Evolutionary conservation across 2,113 vertebrate species (phyloP).

Genomic region (Catharus bicknelli): DNA sequence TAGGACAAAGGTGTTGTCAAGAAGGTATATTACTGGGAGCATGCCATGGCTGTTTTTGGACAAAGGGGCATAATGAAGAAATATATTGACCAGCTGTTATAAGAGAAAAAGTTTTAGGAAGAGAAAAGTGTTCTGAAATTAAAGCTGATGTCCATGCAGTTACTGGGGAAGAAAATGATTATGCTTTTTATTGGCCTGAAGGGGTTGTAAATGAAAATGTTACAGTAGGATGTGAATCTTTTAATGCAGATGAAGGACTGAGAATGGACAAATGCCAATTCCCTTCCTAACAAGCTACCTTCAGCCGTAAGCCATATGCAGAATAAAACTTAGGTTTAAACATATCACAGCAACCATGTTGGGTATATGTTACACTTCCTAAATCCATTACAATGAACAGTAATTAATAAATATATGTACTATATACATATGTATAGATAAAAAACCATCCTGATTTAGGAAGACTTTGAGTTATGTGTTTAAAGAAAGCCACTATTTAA

Average conservation of each 20-base stretch:
- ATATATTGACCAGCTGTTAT: conserved; percentile 45
- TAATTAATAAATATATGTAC: not conserved
- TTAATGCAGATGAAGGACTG: conserved; percentile 36
- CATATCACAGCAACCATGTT: not conserved
- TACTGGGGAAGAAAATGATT: conserved; percentile 48
- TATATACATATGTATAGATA: not conserved
- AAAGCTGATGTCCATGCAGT: conserved; percentile 55
- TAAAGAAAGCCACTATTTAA: not conserved
- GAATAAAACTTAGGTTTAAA: not conserved
- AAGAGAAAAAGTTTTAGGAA: conserved; percentile 34
- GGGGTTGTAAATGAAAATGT: conserved; percentile 60
- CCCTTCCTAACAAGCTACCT: not conserved
- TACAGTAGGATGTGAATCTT: conserved; percentile 35
- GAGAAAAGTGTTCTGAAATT: conserved; percentile 36
- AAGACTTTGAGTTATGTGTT: not conserved
- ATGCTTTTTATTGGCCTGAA: conserved; percentile 62
- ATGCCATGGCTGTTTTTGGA: not conserved
- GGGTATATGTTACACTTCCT: not conserved
- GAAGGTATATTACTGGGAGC: not conserved
- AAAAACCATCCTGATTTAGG: not conserved
- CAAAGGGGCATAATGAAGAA: conserved; percentile 26
- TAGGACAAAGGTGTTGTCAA: conserved; percentile 5
- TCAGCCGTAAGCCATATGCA: not conserved
- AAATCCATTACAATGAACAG: not conserved
- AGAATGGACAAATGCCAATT: conserved; percentile 27